Base-by-base conservation (phyloP, 2,797 vertebrate genomes). In the Gymnothorax javanicus region DNA sequence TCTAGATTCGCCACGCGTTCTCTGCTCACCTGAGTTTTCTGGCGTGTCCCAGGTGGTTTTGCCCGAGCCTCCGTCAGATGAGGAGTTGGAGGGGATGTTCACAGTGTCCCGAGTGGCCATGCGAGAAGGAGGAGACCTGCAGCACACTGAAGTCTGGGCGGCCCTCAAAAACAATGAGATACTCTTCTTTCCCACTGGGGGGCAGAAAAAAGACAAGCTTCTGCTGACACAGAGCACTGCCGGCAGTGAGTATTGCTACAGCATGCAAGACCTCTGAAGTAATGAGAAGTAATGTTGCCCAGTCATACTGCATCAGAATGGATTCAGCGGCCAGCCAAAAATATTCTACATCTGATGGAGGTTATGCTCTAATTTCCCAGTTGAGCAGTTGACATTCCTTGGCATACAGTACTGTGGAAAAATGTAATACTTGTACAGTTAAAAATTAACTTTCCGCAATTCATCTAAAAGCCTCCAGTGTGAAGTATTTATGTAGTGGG, bases 51-150 rank as follows among this genome's bases (percentile, higher is more conserved):
- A 96, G 96, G 94, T 95, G 87, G 93, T 96, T 67, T 91, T 96
- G 0, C 95, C 94, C 0, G 87, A 88, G 4, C 90, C 91, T 0
- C 89, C 94, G 33, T 85, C 90, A 0, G 93, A 94, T 1, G 92
- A 91, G 0, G 95, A 96, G 56, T 91, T 96, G 83, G 83, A 89
- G 0, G 92, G 92, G 0, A 92, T 95, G 0, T 89, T 86, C 0
- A 94, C 94, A 0, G 92, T 93, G 73, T 94, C 95, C 84, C 93
- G 90, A 73, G 93, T 95, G 12, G 92, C 90, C 23, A 79, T 94
- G 0, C 83, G 93, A 5, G 91, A 93, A 85, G 92, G 91, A 0
- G 85, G 89, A 0, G 69, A 84, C 62, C 91, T 91, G 0, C 89
- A 87, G 85, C 87, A 90, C 4, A 89, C 87, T 0, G 95, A 95